Base-by-base conservation (phyloP, 2,888 invertebrate genomes). In the Coelinius sp. region DNA sequence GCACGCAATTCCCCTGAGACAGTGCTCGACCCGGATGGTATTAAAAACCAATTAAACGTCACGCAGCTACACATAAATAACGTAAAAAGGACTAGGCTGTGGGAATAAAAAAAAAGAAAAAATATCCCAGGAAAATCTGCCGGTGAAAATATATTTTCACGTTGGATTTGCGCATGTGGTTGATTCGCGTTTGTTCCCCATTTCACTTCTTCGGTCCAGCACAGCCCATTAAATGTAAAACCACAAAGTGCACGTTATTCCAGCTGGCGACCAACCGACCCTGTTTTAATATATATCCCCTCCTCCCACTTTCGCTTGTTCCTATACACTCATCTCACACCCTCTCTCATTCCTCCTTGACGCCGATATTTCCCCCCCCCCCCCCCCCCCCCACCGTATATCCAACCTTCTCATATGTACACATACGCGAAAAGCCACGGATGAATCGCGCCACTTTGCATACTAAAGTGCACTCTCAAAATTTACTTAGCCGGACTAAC, bases 401-500 rank as follows among this genome's bases (percentile, higher is more conserved):
- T 12, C 59, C 6, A 59, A 59, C 31, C 20, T 31, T 20, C 38
- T 22, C 52, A n/a, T 65, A 41, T 52, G 20, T 64, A 53, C 25
- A 25, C 44, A 53, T 38, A 41, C 52, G n/a, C 31, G 14, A 53
- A 27, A 53, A 38, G 10, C 12, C 6, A 35, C 35, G 35, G 35
- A 38, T 22, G 68, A 72, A 68, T 68, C 64, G 25, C 52, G 38
- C 66, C 74, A 74, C 69, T 71, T 70, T 70, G 64, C 72, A 72
- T 74, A 72, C 71, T 72, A 72, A 74, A 74, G 71, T 72, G 74
- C 71, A 71, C 74, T 72, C 70, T 25, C 62, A 56, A 72, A 71
- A 70, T 74, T 72, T 70, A 71, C 71, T 66, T 70, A 68, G 49
- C 52, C 44, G 63, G 73, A 71, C 68, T 68, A 67, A 68, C 70